phyloP scores from a whole-genome alignment of 2,797 vertebrate species.

The Galago senegalensis region DNA sequence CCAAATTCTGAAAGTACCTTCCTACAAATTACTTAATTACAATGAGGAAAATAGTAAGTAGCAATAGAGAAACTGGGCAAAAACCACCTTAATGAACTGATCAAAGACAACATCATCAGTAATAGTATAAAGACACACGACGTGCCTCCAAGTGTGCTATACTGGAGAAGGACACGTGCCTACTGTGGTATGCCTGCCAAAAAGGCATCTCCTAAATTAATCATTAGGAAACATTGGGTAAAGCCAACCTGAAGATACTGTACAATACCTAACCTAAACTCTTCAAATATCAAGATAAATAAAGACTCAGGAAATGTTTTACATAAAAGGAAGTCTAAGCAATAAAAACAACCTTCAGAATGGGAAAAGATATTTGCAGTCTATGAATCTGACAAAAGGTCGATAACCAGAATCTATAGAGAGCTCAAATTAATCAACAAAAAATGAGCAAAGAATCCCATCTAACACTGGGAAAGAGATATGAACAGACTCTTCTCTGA shows the following conservation, averaged over 20 bases:
- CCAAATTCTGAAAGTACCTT: neutral
- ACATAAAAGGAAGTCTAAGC: neutral
- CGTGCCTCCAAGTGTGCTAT: neutral
- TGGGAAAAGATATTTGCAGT: too few species aligned
- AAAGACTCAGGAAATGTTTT: conserved; percentile 42
- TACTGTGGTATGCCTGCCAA: neutral
- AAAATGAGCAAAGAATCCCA: too few species aligned
- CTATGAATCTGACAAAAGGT: too few species aligned
- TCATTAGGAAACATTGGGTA: conserved; percentile 1
- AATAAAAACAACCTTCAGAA: too few species aligned
- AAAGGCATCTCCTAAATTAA: neutral
- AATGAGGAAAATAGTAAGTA: conserved; percentile 4
- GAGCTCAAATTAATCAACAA: too few species aligned
- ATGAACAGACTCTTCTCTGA: too few species aligned
- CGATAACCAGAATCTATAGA: too few species aligned
- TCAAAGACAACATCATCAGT: conserved; percentile 20
- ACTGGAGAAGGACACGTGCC: neutral
- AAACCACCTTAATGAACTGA: conserved; percentile 26
- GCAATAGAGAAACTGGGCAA: conserved; percentile 17
- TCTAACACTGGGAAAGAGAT: too few species aligned
- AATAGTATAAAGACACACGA: neutral
- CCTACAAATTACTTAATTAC: conserved; percentile 24
- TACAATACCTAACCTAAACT: neutral
- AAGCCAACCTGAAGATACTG: neutral
- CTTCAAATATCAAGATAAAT: conserved; percentile 24